Base-by-base conservation (phyloP, 2,797 vertebrate species). In the Brachyalestes nurse region DNA sequence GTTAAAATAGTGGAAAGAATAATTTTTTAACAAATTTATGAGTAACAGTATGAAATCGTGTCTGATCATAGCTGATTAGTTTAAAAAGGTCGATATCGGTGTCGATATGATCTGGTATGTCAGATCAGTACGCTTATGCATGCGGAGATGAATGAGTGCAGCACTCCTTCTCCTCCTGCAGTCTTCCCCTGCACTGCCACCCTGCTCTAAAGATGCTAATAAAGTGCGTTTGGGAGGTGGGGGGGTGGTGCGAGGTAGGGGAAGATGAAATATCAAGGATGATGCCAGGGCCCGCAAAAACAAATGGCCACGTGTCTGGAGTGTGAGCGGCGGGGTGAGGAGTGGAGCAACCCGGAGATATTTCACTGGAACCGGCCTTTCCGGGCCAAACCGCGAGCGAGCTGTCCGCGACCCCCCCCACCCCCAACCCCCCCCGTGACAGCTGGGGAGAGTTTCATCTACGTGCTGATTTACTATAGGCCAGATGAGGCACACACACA, bases 211-310 rank as follows among this genome's bases (percentile, higher is more conserved):
- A 93, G 90, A 90, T 89, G 87, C 90, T 88, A 91, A 90, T 92
- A 92, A 93, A 93, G 93, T 92, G 92, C 87, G 90, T 12, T 85
- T 89, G n/a, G n/a, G n/a, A n/a, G n/a, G n/a, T n/a, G n/a, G n/a
- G n/a, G n/a, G n/a, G n/a, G n/a, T n/a, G n/a, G n/a, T n/a, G n/a
- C n/a, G n/a, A n/a, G n/a, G n/a, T n/a, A n/a, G 89, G 87, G 89
- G 13, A 60, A 87, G 51, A 90, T 88, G 89, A 91, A 91, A 89
- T 92, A 88, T 89, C 87, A 91, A 82, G 78, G 86, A 85, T 89
- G 89, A 87, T 88, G 90, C 88, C 88, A 91, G 90, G 88, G 87
- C 91, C 66, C 57, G 88, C 88, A 84, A 49, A 21, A 69, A 79
- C 65, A 38, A 57, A 74, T 5, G n/a, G 34, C 62, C 16, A 19